Evolutionary conservation across 2,888 invertebrate species (phyloP).

Genomic region (Zele albiditarsus): DNA sequence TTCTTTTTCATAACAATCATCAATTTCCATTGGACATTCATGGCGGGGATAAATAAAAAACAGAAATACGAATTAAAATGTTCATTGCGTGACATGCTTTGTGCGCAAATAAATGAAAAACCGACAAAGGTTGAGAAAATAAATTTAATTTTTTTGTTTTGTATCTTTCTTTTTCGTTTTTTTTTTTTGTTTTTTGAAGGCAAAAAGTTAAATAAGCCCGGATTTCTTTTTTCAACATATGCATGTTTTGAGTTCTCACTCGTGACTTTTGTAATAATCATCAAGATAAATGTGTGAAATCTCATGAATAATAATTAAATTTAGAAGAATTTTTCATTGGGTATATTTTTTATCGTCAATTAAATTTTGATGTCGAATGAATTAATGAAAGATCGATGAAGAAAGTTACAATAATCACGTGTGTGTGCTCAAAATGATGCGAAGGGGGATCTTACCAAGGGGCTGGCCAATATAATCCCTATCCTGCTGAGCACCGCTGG

Average conservation of each 20-base stretch:
- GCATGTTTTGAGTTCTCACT: slow-evolving; percentile 10
- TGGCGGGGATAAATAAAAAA: background rate
- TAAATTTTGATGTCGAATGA: background rate
- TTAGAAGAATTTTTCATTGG: background rate
- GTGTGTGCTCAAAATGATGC: slow-evolving; percentile 37
- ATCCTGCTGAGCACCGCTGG: slow-evolving; percentile 96
- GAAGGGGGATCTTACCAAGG: slow-evolving; percentile 85
- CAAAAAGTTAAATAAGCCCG: slow-evolving; percentile 11
- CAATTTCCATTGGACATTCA: background rate
- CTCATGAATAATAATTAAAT: background rate
- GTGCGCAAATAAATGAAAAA: background rate
- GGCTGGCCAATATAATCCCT: slow-evolving; percentile 96
- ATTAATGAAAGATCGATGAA: background rate
- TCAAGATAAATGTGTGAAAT: background rate
- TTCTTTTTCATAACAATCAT: background rate
- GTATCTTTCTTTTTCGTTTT: background rate
- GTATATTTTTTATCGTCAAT: background rate
- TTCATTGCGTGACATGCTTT: slow-evolving; percentile 1
- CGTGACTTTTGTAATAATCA: slow-evolving; percentile 10
- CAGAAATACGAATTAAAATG: background rate
- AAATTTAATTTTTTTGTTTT: too few species aligned
- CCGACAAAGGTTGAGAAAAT: background rate
- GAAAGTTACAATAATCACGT: slow-evolving; percentile 8
- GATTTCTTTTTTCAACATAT: background rate
- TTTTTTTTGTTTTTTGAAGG: background rate